Evolutionary conservation across 2,113 vertebrate species (phyloP), one percentile per base, ranked within the genome.

Genomic region (Phylloscopus trochilus): DNA sequence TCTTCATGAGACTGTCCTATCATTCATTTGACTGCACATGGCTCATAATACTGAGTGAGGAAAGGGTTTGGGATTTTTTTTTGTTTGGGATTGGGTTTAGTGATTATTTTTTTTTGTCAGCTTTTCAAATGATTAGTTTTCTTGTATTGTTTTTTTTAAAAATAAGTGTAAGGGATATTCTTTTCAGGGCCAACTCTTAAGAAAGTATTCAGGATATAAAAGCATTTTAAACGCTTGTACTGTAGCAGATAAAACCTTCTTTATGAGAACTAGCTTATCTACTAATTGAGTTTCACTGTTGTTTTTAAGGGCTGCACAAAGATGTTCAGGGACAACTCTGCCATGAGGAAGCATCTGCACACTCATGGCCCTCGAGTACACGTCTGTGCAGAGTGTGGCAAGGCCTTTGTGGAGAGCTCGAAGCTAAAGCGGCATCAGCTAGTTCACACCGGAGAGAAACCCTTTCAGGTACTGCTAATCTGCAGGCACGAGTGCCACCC

Each of bases 301-400:
- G 87, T 91, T 89, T 96, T 90, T 31, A 97, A 99, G 99, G 99
- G 99, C 97, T 99, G 99, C 97, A 99, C 99, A 80, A 99, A 99
- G 98, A 99, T 99, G 99, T 99, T 99, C 98, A 99, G 99, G 98
- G 99, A 99, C 97, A 99, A 99, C 98, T 99, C 99, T 22, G 99
- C 99, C 43, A 99, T 99, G 99, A 98, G 99, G 87, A 99, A 99
- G 97, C 99, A 99, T 87, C 98, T 99, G 97, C 99, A 99, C 96
- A 99, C 99, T 73, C 99, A 99, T 28, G 99, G 99, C 60, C 99
- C 99, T 74, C 97, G 99, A 30, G 99, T 99, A 94, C 99, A 99
- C 31, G 99, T 99, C 90, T 99, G 99, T 90, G 99, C 99, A 37
- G 99, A 99, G 83, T 99, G 99, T 47, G 99, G 99, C 92, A 99